Evolutionary conservation across 2,797 vertebrate species (phyloP), one percentile per base, ranked within the genome.

Genomic region (Cheracebus regulus): DNA sequence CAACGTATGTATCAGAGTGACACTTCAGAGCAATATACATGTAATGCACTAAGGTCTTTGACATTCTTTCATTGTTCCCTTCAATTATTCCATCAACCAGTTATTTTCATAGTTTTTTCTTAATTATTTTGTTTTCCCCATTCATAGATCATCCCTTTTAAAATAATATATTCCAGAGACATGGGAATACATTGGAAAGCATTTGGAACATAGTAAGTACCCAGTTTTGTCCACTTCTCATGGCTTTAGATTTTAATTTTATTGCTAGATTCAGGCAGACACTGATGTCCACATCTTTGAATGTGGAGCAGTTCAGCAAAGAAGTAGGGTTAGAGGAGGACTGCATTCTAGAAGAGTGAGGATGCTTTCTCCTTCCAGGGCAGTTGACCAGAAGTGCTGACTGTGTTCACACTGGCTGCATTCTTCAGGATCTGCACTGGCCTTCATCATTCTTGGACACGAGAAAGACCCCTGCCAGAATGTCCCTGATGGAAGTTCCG

Each of bases 321-420:
- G 57, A 52, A 20, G 12, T 44, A 22, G 5, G 11, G 19, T 82
- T 17, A 41, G 33, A 84, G 46, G 33, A 89, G 36, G 92, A 28
- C 57, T 70, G 36, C 39, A 13, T 41, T 82, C 46, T 39, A 22
- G 17, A 48, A 19, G 36, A 17, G 3, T 13, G 61, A 24, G 19
- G 64, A 73, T 36, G 7, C 24, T 55, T 72, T 41, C 15, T 90
- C 41, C 75, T 55, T 72, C 41, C 64, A 90, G 39, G n/a, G 30
- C 22, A 4, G 28, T 8, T 19, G 64, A 80, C 22, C 79, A 75
- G 64, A 76, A 50, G 3, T 14, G 9, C 14, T 78, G 26, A 58
- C 7, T 0, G 17, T 2, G 11, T 6, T 22, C 24, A 5, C 2
- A 3, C 30, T 19, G 12, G 9, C 3, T 24, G 4, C 30, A 15